Evolutionary conservation across 1,140 invertebrate genomes (phyloP).

Genomic region (Caerostris darwini): DNA sequence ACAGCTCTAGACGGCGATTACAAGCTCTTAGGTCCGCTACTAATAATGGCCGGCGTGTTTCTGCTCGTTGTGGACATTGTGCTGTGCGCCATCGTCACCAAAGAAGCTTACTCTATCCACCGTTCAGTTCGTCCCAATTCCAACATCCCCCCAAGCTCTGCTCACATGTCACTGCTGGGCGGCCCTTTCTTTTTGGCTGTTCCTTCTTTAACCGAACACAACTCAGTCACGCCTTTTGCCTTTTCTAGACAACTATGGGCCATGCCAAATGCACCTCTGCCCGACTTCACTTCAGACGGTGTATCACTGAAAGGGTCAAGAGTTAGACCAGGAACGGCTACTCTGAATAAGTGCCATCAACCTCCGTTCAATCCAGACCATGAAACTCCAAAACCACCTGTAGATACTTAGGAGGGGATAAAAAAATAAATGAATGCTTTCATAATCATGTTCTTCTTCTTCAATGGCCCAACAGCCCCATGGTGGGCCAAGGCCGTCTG

Average conservation of each 20-base stretch:
- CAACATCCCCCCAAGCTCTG: background rate
- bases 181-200: slow-evolving; percentile 67
- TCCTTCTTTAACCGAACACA: background rate
- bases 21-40: slow-evolving; percentile 63
- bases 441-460: too few relatives aligned
- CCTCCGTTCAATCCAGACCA: slow-evolving; percentile 69
- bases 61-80: slow-evolving; percentile 38
- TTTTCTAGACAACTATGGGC: slow-evolving; percentile 36
- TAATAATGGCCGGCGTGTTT: slow-evolving; percentile 56
- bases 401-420: background rate
- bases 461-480: too few relatives aligned
- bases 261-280: slow-evolving; percentile 58
- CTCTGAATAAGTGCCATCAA: slow-evolving; percentile 18
- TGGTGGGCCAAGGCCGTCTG: too few relatives aligned
- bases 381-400: background rate
- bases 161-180: slow-evolving; percentile 44
- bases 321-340: slow-evolving; percentile 48
- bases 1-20: slow-evolving; percentile 69
- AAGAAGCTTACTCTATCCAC: slow-evolving; percentile 21
- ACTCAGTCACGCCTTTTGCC: background rate
- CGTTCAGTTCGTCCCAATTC: background rate
- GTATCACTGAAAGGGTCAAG: background rate
- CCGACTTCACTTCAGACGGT: slow-evolving; percentile 30
- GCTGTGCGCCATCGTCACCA: slow-evolving; percentile 24
- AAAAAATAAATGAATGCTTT: too few relatives aligned